Percentiles rank a stretch among this genome's conserved stretches.
These are phyloP conservation scores for Takifugu flavidus DNA, from an alignment of 2,113 vertebrate genomes.

Conservation along the genomic window DNA sequence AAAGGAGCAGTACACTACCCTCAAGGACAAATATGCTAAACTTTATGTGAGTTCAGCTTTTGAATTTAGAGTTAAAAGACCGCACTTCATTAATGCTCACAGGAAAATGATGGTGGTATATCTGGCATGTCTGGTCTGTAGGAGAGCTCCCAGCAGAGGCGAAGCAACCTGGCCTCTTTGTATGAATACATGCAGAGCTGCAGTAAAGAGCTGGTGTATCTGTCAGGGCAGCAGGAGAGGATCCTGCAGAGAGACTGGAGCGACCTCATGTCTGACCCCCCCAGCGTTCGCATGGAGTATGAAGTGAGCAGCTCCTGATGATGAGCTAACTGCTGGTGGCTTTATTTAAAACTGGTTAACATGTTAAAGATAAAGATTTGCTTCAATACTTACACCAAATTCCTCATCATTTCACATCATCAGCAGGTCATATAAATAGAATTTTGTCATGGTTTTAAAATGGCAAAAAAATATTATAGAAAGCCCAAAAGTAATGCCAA, in stretches of 20 bases:
- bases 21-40: constrained; percentile 79
- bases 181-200: constrained; percentile 91
- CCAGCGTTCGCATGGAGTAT: constrained; percentile 76
- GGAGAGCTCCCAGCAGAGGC: constrained; percentile 79
- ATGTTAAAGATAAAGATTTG: too few relatives aligned
- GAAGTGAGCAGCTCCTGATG: constrained; percentile 72
- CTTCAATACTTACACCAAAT: too few relatives aligned
- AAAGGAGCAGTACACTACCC: constrained; percentile 67
- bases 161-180: constrained; percentile 81
- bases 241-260: constrained; percentile 92
- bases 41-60: constrained; percentile 79
- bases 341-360: neutral
- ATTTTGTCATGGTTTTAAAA: too few relatives aligned
- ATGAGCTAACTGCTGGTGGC: neutral
- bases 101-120: neutral
- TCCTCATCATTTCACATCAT: too few relatives aligned
- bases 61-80: too few relatives aligned
- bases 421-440: too few relatives aligned
- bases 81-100: too few relatives aligned
- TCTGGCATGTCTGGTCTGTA: constrained; percentile 45
- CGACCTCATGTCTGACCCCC: constrained; percentile 81
- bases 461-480: too few relatives aligned
- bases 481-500: too few relatives aligned
- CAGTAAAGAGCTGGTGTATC: constrained; percentile 83
- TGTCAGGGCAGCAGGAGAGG: constrained; percentile 82